phyloP scores from a whole-genome alignment of 2,113 vertebrate species.

The Muntiacus muntjak region DNA sequence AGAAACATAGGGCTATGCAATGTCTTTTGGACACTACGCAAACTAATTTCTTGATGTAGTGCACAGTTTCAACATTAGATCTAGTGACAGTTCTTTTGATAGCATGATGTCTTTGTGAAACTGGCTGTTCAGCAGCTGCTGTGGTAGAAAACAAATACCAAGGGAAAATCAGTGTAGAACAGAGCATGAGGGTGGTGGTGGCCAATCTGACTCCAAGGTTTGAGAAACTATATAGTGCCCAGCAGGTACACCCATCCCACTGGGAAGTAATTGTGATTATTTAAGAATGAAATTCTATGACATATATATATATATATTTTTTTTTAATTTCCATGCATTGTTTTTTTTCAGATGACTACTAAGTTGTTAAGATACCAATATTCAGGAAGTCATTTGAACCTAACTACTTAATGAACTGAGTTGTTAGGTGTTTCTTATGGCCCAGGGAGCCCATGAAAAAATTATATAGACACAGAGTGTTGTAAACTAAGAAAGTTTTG shows the following conservation, averaged over 20 bases:
- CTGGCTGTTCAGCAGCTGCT: background rate
- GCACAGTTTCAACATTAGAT: background rate
- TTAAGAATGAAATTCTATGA: background rate
- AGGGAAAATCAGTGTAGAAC: background rate
- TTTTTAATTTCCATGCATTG: background rate
- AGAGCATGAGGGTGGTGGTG: background rate
- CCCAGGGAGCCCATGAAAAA: background rate
- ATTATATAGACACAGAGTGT: background rate
- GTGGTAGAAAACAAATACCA: background rate
- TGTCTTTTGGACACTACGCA: background rate
- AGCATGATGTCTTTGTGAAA: background rate
- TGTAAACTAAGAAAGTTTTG: background rate
- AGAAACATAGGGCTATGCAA: background rate
- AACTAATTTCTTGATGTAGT: background rate
- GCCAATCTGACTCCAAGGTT: background rate
- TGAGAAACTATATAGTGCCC: background rate
- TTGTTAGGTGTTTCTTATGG: constrained; percentile 8
- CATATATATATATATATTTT: background rate
- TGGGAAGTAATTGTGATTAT: background rate
- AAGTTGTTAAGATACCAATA: constrained; percentile 29
- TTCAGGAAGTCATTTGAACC: background rate
- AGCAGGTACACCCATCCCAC: background rate
- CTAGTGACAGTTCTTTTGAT: background rate
- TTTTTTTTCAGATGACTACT: background rate
- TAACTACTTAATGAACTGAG: background rate